Conservation (phyloP, 2,888 invertebrate species). For the Cerastis rubricosa region DNA sequence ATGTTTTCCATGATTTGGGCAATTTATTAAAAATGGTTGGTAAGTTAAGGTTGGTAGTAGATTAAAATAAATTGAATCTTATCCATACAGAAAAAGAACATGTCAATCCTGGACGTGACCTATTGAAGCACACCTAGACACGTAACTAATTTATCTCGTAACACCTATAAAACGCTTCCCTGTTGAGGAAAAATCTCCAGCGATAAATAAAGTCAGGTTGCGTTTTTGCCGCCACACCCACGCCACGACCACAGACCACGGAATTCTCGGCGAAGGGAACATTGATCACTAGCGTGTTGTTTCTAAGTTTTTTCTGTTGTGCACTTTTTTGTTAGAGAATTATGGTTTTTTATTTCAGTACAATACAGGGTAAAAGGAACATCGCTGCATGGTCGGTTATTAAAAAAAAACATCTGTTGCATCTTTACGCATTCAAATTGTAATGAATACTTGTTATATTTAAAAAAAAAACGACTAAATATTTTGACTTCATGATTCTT, state of each 20-base stretch:
- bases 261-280: constrained; percentile 21
- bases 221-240: constrained; percentile 46
- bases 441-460: no score
- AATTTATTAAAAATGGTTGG: no score
- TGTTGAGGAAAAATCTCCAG: constrained; percentile 56
- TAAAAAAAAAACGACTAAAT: no score
- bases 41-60: no score
- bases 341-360: constrained; percentile 1
- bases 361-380: no score
- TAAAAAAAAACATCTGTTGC: no score
- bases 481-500: no score
- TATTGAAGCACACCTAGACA: constrained; percentile 23
- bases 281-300: constrained; percentile 32
- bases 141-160: constrained; percentile 60
- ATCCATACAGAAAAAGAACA: no score
- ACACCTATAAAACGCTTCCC: constrained; percentile 60
- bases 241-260: constrained; percentile 29
- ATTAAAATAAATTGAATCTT: no score
- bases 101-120: constrained; percentile 20
- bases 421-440: no score
- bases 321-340: constrained; percentile 1
- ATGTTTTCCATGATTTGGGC: no score
- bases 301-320: constrained; percentile 1
- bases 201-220: constrained; percentile 56
- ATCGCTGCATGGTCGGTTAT: no score